phyloP scores from a whole-genome alignment of 2,888 invertebrate genomes.

The Pachliopta kotzebuea region DNA sequence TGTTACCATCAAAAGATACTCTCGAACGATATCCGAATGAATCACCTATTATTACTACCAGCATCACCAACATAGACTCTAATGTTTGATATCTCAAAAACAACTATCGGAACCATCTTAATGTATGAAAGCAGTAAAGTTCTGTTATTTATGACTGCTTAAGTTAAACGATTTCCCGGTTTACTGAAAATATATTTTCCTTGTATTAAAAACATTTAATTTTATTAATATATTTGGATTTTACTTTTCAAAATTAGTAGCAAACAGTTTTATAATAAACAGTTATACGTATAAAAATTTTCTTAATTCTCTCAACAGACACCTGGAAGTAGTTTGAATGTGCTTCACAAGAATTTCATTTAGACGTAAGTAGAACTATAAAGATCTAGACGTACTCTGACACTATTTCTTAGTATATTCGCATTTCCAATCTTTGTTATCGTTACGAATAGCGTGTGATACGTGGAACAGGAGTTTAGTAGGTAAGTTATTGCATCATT shows the following conservation, averaged over 20 bases:
- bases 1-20: no score
- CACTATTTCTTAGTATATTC: background rate
- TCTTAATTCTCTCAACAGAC: background rate
- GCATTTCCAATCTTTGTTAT: slow-evolving; percentile 1
- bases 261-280: background rate
- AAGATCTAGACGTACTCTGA: slow-evolving; percentile 7
- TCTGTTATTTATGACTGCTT: background rate
- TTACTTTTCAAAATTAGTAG: background rate
- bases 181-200: no score
- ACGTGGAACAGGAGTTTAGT: background rate
- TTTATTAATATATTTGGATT: no score
- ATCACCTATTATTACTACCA: background rate
- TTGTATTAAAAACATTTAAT: no score
- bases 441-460: background rate
- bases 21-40: no score
- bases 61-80: background rate
- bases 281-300: background rate
- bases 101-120: background rate
- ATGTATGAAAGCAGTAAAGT: background rate
- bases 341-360: slow-evolving; percentile 16
- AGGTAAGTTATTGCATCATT: background rate
- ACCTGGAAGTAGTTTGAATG: background rate
- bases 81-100: slow-evolving; percentile 1
- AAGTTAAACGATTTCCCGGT: no score
- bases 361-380: slow-evolving; percentile 13